Percentiles rank a stretch among this genome's conserved stretches.
Conservation (phyloP, 2,797 vertebrate species). For the Acrossocheilus wenchowensis region DNA sequence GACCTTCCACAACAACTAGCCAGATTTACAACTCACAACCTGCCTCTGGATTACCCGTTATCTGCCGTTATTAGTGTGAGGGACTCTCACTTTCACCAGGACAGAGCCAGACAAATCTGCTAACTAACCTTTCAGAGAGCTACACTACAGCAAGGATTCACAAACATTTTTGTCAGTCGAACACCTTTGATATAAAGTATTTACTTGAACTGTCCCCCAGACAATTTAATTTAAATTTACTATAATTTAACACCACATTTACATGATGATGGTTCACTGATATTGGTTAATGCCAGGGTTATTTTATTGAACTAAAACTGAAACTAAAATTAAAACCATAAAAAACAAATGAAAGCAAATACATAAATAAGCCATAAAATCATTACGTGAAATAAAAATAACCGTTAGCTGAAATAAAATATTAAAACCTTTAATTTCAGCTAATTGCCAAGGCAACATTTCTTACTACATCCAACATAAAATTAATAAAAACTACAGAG, state of each 20-base stretch:
- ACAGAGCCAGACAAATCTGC: slow-evolving; percentile 10
- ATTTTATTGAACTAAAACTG: background rate
- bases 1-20: slow-evolving; percentile 56
- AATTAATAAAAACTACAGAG: background rate
- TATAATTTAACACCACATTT: background rate
- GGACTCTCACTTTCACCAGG: slow-evolving; percentile 31
- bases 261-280: background rate
- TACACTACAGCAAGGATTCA: background rate
- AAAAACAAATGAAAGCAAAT: background rate
- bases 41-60: slow-evolving; percentile 53
- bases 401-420: background rate
- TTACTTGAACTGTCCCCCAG: background rate
- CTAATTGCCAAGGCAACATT: background rate
- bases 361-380: background rate
- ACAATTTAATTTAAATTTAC: too few species aligned
- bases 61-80: slow-evolving; percentile 37
- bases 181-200: background rate
- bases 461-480: background rate
- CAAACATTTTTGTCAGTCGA: background rate
- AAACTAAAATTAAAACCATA: background rate
- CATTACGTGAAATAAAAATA: background rate
- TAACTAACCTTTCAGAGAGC: background rate
- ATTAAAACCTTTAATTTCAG: background rate
- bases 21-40: slow-evolving; percentile 59
- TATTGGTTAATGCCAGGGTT: background rate